Evolutionary conservation across 2,797 vertebrate genomes (phyloP).

Genomic region (Tolypeutes matacus): DNA sequence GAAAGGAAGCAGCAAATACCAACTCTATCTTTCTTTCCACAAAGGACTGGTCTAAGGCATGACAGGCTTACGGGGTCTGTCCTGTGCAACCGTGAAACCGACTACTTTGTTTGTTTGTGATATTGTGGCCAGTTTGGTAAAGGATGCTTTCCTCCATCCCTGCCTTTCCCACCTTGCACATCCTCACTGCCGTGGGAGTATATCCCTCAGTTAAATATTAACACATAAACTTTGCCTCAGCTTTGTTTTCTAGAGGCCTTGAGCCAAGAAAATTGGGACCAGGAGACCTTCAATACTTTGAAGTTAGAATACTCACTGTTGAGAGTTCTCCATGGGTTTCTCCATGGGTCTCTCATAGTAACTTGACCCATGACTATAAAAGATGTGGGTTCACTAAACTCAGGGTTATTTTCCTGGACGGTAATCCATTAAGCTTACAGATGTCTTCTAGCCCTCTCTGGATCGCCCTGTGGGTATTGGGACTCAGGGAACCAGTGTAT

Average conservation of each 20-base stretch:
- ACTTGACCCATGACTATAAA: too few species aligned
- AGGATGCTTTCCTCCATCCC: neutral
- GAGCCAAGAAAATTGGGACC: neutral
- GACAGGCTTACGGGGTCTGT: neutral
- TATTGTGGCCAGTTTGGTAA: neutral
- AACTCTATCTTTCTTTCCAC: neutral
- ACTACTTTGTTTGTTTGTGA: neutral
- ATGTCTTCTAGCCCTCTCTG: too few species aligned
- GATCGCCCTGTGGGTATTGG: too few species aligned
- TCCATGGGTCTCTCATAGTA: neutral
- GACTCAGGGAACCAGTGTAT: too few species aligned
- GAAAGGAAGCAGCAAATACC: neutral
- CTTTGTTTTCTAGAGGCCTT: slow-evolving; percentile 15
- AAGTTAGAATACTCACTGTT: neutral
- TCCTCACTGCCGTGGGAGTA: neutral
- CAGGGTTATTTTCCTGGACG: too few species aligned
- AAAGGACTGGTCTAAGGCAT: neutral
- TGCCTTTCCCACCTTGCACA: neutral
- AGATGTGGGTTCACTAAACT: too few species aligned
- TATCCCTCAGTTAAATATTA: neutral
- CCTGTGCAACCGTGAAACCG: neutral
- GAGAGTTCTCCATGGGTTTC: neutral
- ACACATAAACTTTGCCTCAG: neutral
- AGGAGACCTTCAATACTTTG: neutral
- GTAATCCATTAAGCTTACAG: too few species aligned